These are phyloP conservation scores for Petrocephalus schoutedeni DNA, from an alignment of 2,797 vertebrate genomes.

Conservation along the genomic window DNA sequence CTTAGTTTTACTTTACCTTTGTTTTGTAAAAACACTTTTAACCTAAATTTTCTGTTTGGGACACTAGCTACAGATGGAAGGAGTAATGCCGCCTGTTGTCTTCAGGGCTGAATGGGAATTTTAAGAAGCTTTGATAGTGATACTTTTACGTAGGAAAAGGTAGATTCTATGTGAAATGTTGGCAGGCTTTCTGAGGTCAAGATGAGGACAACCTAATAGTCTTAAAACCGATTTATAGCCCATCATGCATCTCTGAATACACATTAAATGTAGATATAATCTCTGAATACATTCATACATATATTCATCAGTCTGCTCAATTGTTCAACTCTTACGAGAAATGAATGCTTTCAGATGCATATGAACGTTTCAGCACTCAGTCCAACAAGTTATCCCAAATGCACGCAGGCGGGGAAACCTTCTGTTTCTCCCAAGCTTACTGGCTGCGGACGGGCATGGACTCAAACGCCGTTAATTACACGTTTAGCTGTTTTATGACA, in stretches of 20 bases:
- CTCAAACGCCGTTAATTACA: not conserved
- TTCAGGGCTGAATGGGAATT: too few relatives aligned
- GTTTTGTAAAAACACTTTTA: not conserved
- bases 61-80: not conserved
- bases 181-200: not conserved
- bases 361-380: not conserved
- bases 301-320: not conserved
- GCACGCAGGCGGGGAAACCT: not conserved
- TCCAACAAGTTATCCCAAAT: too few relatives aligned
- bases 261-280: not conserved
- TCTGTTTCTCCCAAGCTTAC: not conserved
- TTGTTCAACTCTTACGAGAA: not conserved
- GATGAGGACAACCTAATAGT: not conserved
- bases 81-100: not conserved
- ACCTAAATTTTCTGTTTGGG: not conserved
- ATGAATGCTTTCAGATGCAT: not conserved
- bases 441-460: not conserved
- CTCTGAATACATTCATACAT: not conserved
- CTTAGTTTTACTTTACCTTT: not conserved
- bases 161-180: not conserved
- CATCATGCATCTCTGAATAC: not conserved
- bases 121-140: not conserved
- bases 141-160: not conserved
- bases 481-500: constrained; percentile 26
- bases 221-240: not conserved